Base-by-base conservation (phyloP, 2,797 vertebrate genomes). In the Lepilemur septentrionalis region DNA sequence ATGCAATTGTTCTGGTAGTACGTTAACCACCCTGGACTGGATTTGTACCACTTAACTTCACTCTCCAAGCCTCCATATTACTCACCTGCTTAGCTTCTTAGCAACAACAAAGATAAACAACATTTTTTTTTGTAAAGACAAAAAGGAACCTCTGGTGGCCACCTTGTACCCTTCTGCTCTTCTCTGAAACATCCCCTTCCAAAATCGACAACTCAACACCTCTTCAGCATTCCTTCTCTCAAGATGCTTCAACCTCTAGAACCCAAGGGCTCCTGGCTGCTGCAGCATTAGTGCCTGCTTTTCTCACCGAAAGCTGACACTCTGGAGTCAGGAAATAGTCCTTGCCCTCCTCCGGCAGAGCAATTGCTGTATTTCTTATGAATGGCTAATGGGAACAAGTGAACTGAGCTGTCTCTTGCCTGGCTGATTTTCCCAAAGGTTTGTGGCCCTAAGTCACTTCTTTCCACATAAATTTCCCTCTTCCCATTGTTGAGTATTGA, bases 341-440 rank as follows among this genome's bases (percentile, higher is more conserved):
- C 22, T 48, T 15, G 9, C 17, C 35, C 8, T 70, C 10, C 63
- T 83, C 25, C 28, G 13, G 73, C 86, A 89, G 82, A 91, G 48
- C 61, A 85, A 72, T 23, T 13, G 12, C 57, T 73, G 1, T 43
- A 48, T 48, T 79, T 59, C 4, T 0, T 85, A 55, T 79, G 70
- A 96, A 78, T 15, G 0, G 79, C 65, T 91, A 75, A 93, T 43
- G 30, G 50, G 57, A 86, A 48, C 57, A n/a, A 18, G 35, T 28
- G 7, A 86, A 70, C 73, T 14, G 32, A 85, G 48, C 63, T 75
- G 23, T 81, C 41, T 92, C 85, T 90, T 73, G 89, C 22, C 79
- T 93, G 93, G 52, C 25, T 97, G 81, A 78, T 67, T 95, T 93
- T 72, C 79, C 79, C 79, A 91, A 79, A 82, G 73, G 55, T 61